Base-by-base conservation (phyloP, 92 coral and sea anemone genomes). In the Chrysogorgia sp. region DNA sequence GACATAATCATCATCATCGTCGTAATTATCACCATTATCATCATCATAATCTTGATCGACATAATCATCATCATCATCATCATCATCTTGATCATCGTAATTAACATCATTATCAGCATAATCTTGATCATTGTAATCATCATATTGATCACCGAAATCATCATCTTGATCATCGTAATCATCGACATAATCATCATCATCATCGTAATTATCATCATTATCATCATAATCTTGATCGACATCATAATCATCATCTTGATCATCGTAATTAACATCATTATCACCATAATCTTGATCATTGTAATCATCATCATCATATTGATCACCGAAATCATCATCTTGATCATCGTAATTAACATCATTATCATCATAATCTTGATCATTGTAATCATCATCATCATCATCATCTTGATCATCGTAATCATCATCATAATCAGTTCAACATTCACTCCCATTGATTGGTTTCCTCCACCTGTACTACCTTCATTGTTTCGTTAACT, bases 401-500 rank as follows among this genome's bases (percentile, higher is more conserved):
- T 37, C 43, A 37, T 47, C n/a, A 47, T 47, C n/a, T 2, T 47
- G 53, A 47, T 47, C 53, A 47, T 47, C 53, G 15, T 47, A 7
- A 15, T 15, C n/a, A 47, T 47, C 10, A 6, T 15, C 53, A n/a
- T 47, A 2, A 47, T 15, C 15, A 47, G 7, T 47, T n/a, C n/a
- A n/a, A n/a, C n/a, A n/a, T n/a, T n/a, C n/a, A n/a, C 53, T n/a
- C 2, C n/a, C 53, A 7, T 47, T 6, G 53, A 15, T n/a, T n/a
- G 15, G 2, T 15, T 47, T 15, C 53, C 10, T 2, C 53, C 53
- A 47, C 2, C 53, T 6, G 53, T 15, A n/a, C 53, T 47, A 47
- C 12, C 43, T 4, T n/a, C 53, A 6, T n/a, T 6, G 53, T 47
- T 47, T 47, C 14, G 26, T 22, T 19, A 72, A 79, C 96, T 84